phyloP scores from a whole-genome alignment of 1,140 invertebrate genomes.

The Pseudomyrmex dendroicus region DNA sequence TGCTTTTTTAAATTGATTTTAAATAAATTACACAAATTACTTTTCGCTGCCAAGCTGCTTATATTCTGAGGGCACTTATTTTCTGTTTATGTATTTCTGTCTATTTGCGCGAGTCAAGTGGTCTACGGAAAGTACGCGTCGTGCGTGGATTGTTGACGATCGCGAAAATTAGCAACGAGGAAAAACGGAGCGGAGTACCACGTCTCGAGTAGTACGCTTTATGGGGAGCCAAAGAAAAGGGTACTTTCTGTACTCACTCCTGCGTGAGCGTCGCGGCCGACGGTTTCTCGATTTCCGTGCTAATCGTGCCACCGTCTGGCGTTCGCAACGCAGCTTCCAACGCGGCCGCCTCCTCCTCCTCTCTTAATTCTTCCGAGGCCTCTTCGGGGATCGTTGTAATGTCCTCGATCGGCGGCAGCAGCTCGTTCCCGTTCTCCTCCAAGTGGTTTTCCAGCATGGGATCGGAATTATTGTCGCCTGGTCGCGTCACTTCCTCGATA shows the following conservation, averaged over 20 bases:
- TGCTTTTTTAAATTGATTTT: too few species aligned
- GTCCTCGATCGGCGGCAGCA: conserved; percentile 79
- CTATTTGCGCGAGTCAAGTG: neutral
- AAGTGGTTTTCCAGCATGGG: conserved; percentile 79
- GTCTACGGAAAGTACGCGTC: neutral
- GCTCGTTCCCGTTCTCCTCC: conserved; percentile 79
- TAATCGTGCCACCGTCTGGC: conserved; percentile 77
- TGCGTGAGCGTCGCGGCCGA: conserved; percentile 62
- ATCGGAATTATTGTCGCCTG: conserved; percentile 81
- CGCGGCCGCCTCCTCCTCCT: conserved; percentile 80
- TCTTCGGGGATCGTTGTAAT: conserved; percentile 84
- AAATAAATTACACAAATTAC: neutral
- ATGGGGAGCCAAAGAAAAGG: neutral
- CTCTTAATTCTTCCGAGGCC: conserved; percentile 82
- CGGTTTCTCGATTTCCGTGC: conserved; percentile 78
- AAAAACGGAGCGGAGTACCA: neutral
- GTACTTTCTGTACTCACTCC: conserved; percentile 73
- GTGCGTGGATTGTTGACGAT: conserved; percentile 55
- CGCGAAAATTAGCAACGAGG: conserved; percentile 33
- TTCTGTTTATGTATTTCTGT: neutral
- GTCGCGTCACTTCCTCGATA: conserved; percentile 91
- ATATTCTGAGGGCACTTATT: neutral
- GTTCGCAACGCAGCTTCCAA: conserved; percentile 71
- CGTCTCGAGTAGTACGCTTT: neutral
- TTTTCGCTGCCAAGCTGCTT: neutral